Evolutionary conservation across 2,113 vertebrate genomes (phyloP), one percentile per base, ranked within the genome.

Genomic region (Shinisaurus crocodilurus): DNA sequence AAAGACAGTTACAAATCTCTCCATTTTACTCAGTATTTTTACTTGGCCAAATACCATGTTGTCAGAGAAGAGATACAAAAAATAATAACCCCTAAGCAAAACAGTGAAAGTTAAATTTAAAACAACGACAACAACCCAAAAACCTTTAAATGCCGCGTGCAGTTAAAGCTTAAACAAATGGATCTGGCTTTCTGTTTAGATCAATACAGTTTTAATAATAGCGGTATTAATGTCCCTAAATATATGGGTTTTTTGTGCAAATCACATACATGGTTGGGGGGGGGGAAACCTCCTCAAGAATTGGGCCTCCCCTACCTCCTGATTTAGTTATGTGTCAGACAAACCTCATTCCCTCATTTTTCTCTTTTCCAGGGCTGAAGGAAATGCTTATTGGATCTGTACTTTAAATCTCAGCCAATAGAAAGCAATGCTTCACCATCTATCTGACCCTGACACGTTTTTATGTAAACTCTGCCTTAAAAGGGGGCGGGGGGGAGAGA

Each of bases 311-410:
- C 95, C 95, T 82, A 89, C 67, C 60, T 88, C 82, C 93, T 95
- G 95, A 95, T 94, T 94, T 93, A 95, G 94, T 96, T 90, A 79
- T 60, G 88, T 94, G 96, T 95, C 96, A 94, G 87, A 29, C 54
- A 84, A 96, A 94, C 92, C 93, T 91, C 89, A 10, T 76, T 85
- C 91, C 88, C 93, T 95, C 95, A 84, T 94, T 96, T 91, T 94
- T 93, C 92, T 96, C 93, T 86, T 95, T 92, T 93, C 90, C 13
- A 54, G 88, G 76, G 40, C 67, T 75, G 91, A 93, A 93, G 85
- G 88, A 89, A 86, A 93, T 89, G 89, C 88, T 91, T 93, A 94
- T 91, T 87, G 94, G 93, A 93, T 92, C 92, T 86, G 76, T 85
- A 94, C 91, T 92, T 86, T 86, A 95, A 95, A 95, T 72, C 87